Conservation (phyloP, 2,797 vertebrate genomes). For the Ptychobarbus kaznakovi region DNA sequence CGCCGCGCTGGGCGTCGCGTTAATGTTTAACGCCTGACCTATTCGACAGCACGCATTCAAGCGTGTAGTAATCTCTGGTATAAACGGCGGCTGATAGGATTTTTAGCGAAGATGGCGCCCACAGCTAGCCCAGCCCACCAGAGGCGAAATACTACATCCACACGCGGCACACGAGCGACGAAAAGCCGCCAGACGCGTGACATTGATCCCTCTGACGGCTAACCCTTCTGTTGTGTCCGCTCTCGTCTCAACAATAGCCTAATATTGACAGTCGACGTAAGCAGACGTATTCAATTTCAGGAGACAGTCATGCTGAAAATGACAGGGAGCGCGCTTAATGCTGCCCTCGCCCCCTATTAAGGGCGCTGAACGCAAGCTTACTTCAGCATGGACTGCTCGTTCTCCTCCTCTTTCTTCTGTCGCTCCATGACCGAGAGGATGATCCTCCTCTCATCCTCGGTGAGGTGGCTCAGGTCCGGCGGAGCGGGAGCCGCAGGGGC, state of each 20-base stretch:
- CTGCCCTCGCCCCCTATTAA: conserved; percentile 22
- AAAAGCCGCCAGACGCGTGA: conserved; percentile 35
- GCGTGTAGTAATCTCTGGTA: conserved; percentile 46
- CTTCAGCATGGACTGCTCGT: conserved; percentile 93
- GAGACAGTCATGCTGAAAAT: conserved; percentile 52
- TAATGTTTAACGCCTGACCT: conserved; percentile 72
- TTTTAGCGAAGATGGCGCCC: conserved; percentile 83
- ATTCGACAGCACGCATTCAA: conserved; percentile 25
- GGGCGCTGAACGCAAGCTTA: conserved; percentile 71
- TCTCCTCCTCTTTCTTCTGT: conserved; percentile 93
- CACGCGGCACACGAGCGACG: conserved; percentile 12
- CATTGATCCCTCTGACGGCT: conserved; percentile 18
- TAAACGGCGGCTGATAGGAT: conserved; percentile 46
- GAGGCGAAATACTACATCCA: conserved; percentile 40
- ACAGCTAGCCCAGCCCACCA: conserved; percentile 70
- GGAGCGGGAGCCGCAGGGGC: conserved; percentile 68
- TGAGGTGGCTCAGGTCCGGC: conserved; percentile 93
- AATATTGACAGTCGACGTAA: conserved; percentile 56
- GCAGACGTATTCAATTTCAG: conserved; percentile 60
- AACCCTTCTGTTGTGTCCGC: conserved; percentile 41
- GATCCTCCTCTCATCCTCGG: conserved; percentile 92
- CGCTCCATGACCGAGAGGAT: conserved; percentile 93
- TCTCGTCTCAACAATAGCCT: conserved; percentile 48
- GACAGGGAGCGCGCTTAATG: conserved; percentile 46
- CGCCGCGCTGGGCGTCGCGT: conserved; percentile 57